Base-by-base conservation (phyloP, 1,140 invertebrate species). In the Schlechtendalia chinensis region DNA sequence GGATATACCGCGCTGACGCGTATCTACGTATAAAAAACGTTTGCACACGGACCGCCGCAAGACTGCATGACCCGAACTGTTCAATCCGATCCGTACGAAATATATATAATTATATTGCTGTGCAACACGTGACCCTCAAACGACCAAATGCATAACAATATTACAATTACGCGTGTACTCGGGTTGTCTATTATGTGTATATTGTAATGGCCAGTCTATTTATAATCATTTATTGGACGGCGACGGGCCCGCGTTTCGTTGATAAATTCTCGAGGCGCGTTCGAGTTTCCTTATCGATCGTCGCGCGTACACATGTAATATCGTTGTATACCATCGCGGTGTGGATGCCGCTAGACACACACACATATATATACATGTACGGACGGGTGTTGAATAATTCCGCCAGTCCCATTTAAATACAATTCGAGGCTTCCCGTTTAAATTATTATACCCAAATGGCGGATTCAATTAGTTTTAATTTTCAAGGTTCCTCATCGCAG, bases 361-460 rank as follows among this genome's bases (percentile, higher is more conserved):
- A n/a, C 8, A 8, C 32, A 8, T 8, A 17, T n/a, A n/a, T n/a
- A n/a, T 32, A n/a, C 39, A 11, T 39, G 11, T 67, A 45, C 22
- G 1, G 1, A 17, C 67, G 67, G 22, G 39, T 69, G 67, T 69
- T 69, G 45, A 69, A 69, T 69, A 69, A 69, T 50, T 69, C 67
- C 22, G 67, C 47, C 67, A 50, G 67, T 69, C 50, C 47, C 24
- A 72, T 72, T 77, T 59, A 77, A 77, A 77, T 77, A 77, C 72
- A 77, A 77, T 77, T 79, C 75, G 56, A 79, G 56, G 75, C 75
- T 79, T 79, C 75, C 75, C 75, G 75, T 79, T 79, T 79, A 79
- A 79, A 79, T 79, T 63, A 79, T 79, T 79, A 79, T 79, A 79
- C 58, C 58, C 8, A 77, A 77, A 58, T 59, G 29, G 39, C 39